Percentiles rank a stretch among this genome's conserved stretches.
phyloP scores from a whole-genome alignment of 2,888 invertebrate genomes.

The Amiota communis region DNA sequence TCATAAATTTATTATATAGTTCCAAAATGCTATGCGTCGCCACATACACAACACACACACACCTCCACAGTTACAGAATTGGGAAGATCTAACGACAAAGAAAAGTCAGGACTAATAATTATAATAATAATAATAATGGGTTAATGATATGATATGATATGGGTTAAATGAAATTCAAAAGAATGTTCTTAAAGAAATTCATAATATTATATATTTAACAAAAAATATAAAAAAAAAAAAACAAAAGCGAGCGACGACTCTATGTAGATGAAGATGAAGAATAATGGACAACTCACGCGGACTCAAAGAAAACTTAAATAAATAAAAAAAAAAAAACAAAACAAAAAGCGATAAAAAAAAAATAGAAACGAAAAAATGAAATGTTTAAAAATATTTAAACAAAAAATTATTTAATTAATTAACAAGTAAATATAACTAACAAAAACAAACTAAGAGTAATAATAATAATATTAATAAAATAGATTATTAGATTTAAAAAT shows the following conservation, averaged over 20 bases:
- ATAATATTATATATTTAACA: no score
- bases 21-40: not conserved
- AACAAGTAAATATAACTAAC: conserved; percentile 15
- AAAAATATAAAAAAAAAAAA: no score
- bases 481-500: conserved; percentile 26
- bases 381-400: conserved; percentile 7
- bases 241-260: no score
- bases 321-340: no score
- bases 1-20: conserved; percentile 10
- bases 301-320: no score
- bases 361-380: not conserved
- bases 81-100: not conserved
- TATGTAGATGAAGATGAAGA: no score
- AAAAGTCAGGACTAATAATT: no score
- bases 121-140: no score
- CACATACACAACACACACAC: not conserved
- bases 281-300: no score
- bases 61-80: not conserved
- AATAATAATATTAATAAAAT: conserved; percentile 29
- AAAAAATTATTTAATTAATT: conserved; percentile 12
- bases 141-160: no score
- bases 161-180: no score
- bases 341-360: not conserved
- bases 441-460: conserved; percentile 16
- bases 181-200: no score